These are phyloP conservation scores for Pipra filicauda DNA, from an alignment of 2,113 vertebrate genomes.

Conservation along the genomic window DNA sequence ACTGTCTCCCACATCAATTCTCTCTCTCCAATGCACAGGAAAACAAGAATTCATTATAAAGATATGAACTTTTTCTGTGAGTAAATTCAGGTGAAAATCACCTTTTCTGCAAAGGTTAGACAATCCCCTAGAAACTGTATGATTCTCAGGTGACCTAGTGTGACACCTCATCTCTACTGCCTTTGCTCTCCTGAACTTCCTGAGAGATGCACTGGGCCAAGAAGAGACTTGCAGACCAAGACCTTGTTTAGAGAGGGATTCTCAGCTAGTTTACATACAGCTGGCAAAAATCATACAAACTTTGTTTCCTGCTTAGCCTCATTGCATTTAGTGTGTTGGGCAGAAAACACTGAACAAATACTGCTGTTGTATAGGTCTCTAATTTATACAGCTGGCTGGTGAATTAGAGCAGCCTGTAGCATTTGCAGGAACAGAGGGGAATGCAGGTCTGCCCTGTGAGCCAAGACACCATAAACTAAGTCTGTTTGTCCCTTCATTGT, in stretches of 20 bases:
- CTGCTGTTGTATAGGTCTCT: not conserved
- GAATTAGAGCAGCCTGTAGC: not conserved
- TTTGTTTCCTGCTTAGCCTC: not conserved
- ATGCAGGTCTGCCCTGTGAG: not conserved
- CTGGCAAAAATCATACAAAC: not conserved
- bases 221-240: not conserved
- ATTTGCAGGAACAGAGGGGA: not conserved
- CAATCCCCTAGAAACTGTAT: not conserved
- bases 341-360: not conserved
- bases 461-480: not conserved
- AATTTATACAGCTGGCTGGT: not conserved
- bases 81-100: not conserved
- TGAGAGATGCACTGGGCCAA: not conserved
- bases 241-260: not conserved
- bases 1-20: not conserved
- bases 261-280: not conserved
- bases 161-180: not conserved
- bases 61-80: not conserved
- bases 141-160: not conserved
- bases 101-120: not conserved
- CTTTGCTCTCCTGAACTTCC: not conserved
- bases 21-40: not conserved
- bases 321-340: not conserved
- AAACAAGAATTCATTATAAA: not conserved
- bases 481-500: rapidly evolving